These are phyloP conservation scores for Harpagoxenus sublaevis DNA, from an alignment of 2,888 invertebrate species.

Conservation along the genomic window DNA sequence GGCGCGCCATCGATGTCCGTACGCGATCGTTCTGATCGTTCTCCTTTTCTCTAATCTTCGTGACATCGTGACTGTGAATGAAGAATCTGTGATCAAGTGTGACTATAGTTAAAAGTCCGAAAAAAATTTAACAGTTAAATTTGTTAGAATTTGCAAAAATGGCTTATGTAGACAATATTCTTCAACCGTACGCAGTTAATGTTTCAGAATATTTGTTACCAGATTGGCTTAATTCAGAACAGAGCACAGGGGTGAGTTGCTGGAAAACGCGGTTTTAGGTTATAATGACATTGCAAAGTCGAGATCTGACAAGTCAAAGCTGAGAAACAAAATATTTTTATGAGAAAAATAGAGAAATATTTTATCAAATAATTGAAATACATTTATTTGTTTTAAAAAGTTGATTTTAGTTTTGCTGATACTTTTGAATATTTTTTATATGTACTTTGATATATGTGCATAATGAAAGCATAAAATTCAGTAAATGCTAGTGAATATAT, in stretches of 20 bases:
- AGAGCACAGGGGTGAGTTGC: slow-evolving; percentile 92
- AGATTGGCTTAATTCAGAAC: slow-evolving; percentile 92
- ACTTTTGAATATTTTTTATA: background rate
- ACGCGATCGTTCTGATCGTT: too few relatives aligned
- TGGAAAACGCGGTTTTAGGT: slow-evolving; percentile 72
- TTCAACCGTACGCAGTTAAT: slow-evolving; percentile 58
- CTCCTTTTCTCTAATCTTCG: too few relatives aligned
- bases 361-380: background rate
- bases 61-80: too few relatives aligned
- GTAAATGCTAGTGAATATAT: background rate
- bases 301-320: slow-evolving; percentile 37
- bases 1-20: too few relatives aligned
- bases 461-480: background rate
- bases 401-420: background rate
- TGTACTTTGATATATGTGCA: slow-evolving; percentile 1
- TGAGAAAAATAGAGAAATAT: slow-evolving; percentile 1
- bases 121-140: background rate
- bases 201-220: slow-evolving; percentile 74
- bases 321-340: slow-evolving; percentile 39
- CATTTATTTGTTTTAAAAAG: background rate
- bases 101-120: background rate
- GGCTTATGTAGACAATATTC: slow-evolving; percentile 65
- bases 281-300: slow-evolving; percentile 85
- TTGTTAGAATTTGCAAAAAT: slow-evolving; percentile 59
- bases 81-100: too few relatives aligned